phyloP scores from a whole-genome alignment of 1,140 invertebrate species.

The Drosophila rhopaloa region DNA sequence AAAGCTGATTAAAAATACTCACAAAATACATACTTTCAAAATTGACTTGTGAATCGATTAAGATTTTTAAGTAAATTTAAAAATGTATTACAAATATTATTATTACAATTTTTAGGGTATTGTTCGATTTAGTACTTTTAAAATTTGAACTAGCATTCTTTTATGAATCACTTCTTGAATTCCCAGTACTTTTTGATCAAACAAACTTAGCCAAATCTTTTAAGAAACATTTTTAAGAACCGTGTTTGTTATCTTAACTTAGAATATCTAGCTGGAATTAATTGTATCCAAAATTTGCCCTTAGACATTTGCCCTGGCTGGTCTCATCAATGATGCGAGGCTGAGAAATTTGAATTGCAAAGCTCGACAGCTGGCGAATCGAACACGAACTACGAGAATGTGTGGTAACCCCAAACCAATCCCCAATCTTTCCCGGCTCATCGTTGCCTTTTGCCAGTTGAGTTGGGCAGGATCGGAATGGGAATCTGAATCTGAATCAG shows the following conservation, averaged over 20 bases:
- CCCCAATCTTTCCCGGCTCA: constrained; percentile 9
- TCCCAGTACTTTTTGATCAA: no score
- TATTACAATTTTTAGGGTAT: no score
- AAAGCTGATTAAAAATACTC: no score
- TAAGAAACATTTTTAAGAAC: neutral
- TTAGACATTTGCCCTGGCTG: constrained; percentile 18
- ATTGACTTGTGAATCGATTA: no score
- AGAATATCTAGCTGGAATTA: constrained; percentile 7
- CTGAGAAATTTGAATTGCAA: constrained; percentile 73
- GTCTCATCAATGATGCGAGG: neutral
- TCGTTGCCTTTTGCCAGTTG: constrained; percentile 35
- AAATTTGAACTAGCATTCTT: no score
- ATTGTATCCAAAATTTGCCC: constrained; percentile 16
- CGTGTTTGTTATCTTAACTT: neutral
- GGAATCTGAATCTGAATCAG: constrained; percentile 3
- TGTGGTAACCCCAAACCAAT: constrained; percentile 10
- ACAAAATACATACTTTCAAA: no score
- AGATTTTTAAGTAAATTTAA: neutral
- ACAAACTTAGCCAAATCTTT: neutral
- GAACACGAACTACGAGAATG: constrained; percentile 25
- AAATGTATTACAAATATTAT: neutral
- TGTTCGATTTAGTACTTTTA: no score
- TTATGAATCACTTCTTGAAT: no score
- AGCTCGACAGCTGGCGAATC: constrained; percentile 49
- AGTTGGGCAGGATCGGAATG: constrained; percentile 23